These are phyloP conservation scores for Neoniphon sammara DNA, from an alignment of 2,797 vertebrate genomes.

Conservation along the genomic window DNA sequence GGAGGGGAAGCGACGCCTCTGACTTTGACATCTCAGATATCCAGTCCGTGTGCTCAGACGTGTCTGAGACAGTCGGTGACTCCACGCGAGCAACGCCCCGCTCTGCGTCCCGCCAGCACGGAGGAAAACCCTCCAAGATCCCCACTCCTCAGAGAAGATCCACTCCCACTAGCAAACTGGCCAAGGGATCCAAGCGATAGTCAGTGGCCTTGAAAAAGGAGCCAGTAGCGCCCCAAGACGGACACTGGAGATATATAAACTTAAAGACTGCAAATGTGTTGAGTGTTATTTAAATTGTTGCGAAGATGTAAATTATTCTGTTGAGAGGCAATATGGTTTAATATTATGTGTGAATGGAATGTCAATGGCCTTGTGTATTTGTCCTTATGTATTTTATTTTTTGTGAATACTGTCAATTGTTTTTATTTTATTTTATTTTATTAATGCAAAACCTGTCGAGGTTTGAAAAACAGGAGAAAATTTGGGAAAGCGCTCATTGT, in stretches of 20 bases:
- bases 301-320: slow-evolving; percentile 97
- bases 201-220: slow-evolving; percentile 74
- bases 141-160: slow-evolving; percentile 93
- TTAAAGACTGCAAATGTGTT: slow-evolving; percentile 79
- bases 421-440: slow-evolving; percentile 81
- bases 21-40: slow-evolving; percentile 99
- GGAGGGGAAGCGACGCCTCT: slow-evolving; percentile 95
- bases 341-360: slow-evolving; percentile 92
- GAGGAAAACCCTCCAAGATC: slow-evolving; percentile 95
- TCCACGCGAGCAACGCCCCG: slow-evolving; percentile 85
- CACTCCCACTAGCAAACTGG: slow-evolving; percentile 88
- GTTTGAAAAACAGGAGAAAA: slow-evolving; percentile 79
- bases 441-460: slow-evolving; percentile 86
- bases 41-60: slow-evolving; percentile 95
- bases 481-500: slow-evolving; percentile 75
- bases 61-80: slow-evolving; percentile 88
- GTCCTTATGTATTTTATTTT: slow-evolving; percentile 93
- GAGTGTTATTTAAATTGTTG: slow-evolving; percentile 90
- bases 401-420: slow-evolving; percentile 90
- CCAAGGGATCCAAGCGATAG: slow-evolving; percentile 96
- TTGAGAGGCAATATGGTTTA: slow-evolving; percentile 94
- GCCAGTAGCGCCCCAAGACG: slow-evolving; percentile 66
- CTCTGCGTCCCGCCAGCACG: slow-evolving; percentile 86
- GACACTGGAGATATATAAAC: slow-evolving; percentile 81
- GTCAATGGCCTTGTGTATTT: slow-evolving; percentile 94